A percentile compares a stretch with the other conserved stretches of the same genome.
These are phyloP conservation scores for Eulemur rubriventer DNA, from an alignment of 2,797 vertebrate species.

Conservation along the genomic window DNA sequence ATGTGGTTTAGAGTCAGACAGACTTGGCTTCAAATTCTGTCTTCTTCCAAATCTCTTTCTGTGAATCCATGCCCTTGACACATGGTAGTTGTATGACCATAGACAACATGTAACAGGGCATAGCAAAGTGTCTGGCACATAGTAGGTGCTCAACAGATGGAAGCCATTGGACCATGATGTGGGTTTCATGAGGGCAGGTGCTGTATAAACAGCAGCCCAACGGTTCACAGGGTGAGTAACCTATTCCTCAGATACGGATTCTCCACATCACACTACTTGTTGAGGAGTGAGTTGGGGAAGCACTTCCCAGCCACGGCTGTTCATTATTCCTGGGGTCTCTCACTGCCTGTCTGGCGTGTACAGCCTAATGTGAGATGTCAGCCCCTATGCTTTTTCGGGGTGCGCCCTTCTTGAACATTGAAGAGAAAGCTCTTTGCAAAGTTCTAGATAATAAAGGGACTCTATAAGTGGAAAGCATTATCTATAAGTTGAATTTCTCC, in stretches of 20 bases:
- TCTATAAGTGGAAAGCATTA: background rate
- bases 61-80: background rate
- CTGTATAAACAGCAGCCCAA: background rate
- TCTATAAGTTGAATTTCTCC: background rate
- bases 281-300: background rate
- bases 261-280: rapidly evolving
- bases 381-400: background rate
- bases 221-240: background rate
- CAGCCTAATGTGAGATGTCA: background rate
- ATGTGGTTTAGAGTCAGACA: background rate
- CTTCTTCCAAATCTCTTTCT: background rate
- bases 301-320: background rate
- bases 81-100: background rate
- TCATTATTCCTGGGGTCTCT: background rate
- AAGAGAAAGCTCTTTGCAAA: background rate
- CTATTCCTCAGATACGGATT: rapidly evolving
- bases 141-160: background rate
- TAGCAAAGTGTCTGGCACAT: background rate
- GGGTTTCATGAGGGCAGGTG: background rate
- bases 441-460: background rate
- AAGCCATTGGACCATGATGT: background rate
- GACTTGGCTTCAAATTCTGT: background rate
- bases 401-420: background rate
- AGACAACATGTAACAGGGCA: no score
- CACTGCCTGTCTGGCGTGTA: background rate